Base-by-base conservation (phyloP, 2,888 invertebrate species). In the Branchipolynoe longqiensis region DNA sequence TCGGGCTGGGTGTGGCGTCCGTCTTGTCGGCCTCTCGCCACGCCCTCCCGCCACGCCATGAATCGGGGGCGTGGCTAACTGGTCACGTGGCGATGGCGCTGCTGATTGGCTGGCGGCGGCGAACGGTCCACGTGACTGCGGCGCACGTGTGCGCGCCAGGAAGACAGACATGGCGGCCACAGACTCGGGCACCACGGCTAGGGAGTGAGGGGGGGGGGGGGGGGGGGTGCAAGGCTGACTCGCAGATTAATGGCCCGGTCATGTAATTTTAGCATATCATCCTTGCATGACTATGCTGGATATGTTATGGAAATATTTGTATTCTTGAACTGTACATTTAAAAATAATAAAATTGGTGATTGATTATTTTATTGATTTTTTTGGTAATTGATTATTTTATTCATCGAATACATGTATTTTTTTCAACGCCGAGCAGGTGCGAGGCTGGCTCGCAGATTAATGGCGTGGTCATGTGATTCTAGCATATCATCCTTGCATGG, bases 51-150 rank as follows among this genome's bases (percentile, higher is more conserved):
- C n/a, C 58, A 36, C 58, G 4, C 31, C 54, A 14, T 54, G 22
- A 54, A 56, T 56, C 36, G 33, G 54, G 82, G 82, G 82, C 82
- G 82, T 54, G 82, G 82, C 58, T 82, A 25, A 4, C 33, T 25
- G 22, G 78, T 82, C 82, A 82, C 82, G 82, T 82, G 82, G 31
- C 41, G 6, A 36, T 8, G 25, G 56, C 58, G 82, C 33, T 36
- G 33, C 54, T 56, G 82, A 82, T 69, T 69, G 69, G 69, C 69
- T 33, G 69, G 1, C 14, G 62, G 28, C 31, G 28, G 8, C 12
- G 28, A 33, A 25, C 82, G 58, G 36, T n/a, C 82, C 82, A 82
- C 58, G 82, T 82, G 82, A 69, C 69, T 0, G 69, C 22, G 6
- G 69, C 33, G 69, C 69, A 69, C 69, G 36, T 69, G 69, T 69